These are phyloP conservation scores for Andinoacara biseriatus DNA, from an alignment of 2,113 vertebrate species.

Conservation along the genomic window DNA sequence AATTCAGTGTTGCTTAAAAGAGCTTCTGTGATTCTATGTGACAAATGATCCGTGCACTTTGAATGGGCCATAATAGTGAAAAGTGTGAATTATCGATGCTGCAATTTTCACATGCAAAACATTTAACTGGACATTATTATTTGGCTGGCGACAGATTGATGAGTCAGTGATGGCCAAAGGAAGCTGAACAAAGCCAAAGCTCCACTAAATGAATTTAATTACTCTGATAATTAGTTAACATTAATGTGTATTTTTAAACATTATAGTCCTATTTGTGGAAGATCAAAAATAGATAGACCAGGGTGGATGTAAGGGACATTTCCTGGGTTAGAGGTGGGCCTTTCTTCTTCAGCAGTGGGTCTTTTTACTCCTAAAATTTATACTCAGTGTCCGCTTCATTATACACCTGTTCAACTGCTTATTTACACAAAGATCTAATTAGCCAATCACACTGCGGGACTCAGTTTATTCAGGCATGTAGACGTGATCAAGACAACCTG, in stretches of 20 bases:
- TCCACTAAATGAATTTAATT: neutral
- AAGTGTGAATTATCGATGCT: neutral
- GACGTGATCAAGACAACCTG: neutral
- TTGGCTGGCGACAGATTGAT: neutral
- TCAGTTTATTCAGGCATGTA: neutral
- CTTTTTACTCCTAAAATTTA: neutral
- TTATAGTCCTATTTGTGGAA: neutral
- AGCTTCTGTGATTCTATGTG: neutral
- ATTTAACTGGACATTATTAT: neutral
- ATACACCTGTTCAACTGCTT: neutral
- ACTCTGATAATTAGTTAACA: rapidly evolving
- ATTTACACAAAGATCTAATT: neutral
- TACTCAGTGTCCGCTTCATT: neutral
- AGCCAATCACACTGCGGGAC: too few relatives aligned
- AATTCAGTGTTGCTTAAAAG: rapidly evolving
- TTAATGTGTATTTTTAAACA: neutral
- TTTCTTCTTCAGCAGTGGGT: neutral
- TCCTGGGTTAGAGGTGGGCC: rapidly evolving
- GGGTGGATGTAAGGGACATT: neutral
- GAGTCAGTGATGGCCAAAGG: neutral
- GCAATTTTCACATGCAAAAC: neutral
- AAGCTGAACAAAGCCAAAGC: neutral
- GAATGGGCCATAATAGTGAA: neutral
- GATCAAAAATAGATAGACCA: neutral
- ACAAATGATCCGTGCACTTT: rapidly evolving